A percentile compares a stretch with the other conserved stretches of the same genome.
Conservation (phyloP, 53 echinoderm and acorn worm species). For the Antedon mediterranea region DNA sequence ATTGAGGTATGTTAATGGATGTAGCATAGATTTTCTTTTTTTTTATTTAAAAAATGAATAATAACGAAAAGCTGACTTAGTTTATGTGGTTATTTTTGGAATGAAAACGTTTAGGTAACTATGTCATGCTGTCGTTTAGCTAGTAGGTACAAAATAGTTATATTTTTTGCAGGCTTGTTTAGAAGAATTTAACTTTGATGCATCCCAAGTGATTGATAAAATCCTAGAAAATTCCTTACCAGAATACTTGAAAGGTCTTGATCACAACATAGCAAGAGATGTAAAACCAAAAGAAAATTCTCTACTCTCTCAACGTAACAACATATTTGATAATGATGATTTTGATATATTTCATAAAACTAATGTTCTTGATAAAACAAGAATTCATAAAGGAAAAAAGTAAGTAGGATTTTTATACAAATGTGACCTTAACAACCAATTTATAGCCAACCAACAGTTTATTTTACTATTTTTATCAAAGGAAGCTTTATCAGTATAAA, state of each 20-base stretch:
- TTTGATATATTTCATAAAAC: constrained; percentile 74
- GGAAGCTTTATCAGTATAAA: too few relatives aligned
- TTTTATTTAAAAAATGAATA: too few relatives aligned
- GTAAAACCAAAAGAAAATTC: background rate
- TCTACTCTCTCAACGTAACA: constrained; percentile 44
- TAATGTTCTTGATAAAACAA: constrained; percentile 32
- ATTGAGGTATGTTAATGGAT: constrained; percentile 53
- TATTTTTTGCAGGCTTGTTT: constrained; percentile 49
- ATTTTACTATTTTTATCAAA: too few relatives aligned
- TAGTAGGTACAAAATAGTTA: too few relatives aligned
- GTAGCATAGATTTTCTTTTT: too few relatives aligned
- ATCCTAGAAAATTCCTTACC: constrained; percentile 70
- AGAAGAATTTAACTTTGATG: constrained; percentile 79
- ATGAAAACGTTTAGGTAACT: too few relatives aligned
- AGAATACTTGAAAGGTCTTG: constrained; percentile 31
- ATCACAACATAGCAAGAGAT: constrained; percentile 43
- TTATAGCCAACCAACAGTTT: too few relatives aligned
- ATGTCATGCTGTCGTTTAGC: too few relatives aligned
- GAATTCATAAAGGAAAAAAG: constrained; percentile 86
- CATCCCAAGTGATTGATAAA: constrained; percentile 67
- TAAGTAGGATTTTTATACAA: too few relatives aligned
- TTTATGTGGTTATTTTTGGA: too few relatives aligned
- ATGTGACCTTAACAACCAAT: too few relatives aligned
- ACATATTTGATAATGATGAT: constrained; percentile 81
- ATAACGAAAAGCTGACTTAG: too few relatives aligned